phyloP scores from a whole-genome alignment of 2,113 vertebrate genomes.

The Plotosus lineatus region DNA sequence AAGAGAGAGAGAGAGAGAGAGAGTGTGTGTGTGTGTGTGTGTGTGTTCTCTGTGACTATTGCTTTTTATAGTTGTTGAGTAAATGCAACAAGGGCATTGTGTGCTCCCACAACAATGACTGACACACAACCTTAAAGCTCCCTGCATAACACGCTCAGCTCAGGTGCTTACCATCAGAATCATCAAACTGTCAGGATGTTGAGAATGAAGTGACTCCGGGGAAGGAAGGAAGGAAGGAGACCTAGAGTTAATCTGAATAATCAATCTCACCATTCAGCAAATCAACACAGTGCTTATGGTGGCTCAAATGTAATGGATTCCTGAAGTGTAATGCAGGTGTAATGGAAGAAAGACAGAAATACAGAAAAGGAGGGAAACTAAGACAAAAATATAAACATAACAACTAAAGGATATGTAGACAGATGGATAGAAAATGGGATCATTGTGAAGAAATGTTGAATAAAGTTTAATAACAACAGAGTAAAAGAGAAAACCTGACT shows the following conservation, averaged over 20 bases:
- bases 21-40: constrained; percentile 18
- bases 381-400: neutral
- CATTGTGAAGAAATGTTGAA: neutral
- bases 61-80: constrained; percentile 60
- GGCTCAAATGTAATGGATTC: too few relatives aligned
- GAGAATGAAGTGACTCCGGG: neutral
- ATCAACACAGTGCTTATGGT: neutral
- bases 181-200: neutral
- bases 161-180: neutral
- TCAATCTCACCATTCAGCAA: neutral
- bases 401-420: constrained; percentile 17
- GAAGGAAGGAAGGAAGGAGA: neutral
- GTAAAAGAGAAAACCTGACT: neutral
- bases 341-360: constrained; percentile 19
- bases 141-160: neutral
- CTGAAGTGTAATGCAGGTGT: too few relatives aligned
- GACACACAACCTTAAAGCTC: constrained; percentile 33
- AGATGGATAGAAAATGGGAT: neutral
- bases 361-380: constrained; percentile 10
- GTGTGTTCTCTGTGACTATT: constrained; percentile 45
- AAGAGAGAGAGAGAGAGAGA: constrained; percentile 8
- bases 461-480: neutral
- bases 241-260: neutral
- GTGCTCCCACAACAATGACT: constrained; percentile 46
- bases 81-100: constrained; percentile 58